Conservation (phyloP, 2,797 vertebrate species). For the Ibycter americanus region DNA sequence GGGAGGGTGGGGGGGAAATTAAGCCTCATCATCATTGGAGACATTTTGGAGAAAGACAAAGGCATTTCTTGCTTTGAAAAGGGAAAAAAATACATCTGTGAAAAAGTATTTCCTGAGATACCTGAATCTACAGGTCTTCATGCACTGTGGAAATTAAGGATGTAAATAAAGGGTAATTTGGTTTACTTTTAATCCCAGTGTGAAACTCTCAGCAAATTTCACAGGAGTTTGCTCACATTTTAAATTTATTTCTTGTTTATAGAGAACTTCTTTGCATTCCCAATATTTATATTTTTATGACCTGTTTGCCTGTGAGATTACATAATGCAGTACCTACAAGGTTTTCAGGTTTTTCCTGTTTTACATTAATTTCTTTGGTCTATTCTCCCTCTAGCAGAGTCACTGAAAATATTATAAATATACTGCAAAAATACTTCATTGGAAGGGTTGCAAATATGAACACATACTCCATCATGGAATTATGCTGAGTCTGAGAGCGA, state of each 20-base stretch:
- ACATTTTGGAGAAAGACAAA: neutral
- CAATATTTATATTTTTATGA: neutral
- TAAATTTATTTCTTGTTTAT: neutral
- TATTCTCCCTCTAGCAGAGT: neutral
- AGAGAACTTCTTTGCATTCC: neutral
- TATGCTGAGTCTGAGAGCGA: conserved; percentile 5
- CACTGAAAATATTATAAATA: neutral
- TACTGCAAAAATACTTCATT: neutral
- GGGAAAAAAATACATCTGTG: neutral
- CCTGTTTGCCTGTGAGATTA: neutral
- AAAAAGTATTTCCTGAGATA: neutral
- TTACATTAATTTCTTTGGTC: neutral
- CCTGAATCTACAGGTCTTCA: neutral
- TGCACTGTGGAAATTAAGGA: neutral
- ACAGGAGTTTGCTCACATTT: neutral
- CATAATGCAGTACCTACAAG: neutral
- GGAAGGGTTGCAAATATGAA: conserved; percentile 21
- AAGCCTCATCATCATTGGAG: neutral
- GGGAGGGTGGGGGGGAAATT: neutral
- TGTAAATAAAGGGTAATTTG: neutral
- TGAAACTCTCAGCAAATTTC: neutral
- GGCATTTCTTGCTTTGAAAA: neutral
- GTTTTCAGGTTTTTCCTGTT: neutral
- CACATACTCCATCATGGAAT: neutral
- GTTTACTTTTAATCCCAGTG: neutral